Evolutionary conservation across 1,140 invertebrate species (phyloP), one percentile per base, ranked within the genome.

Genomic region (Tribolium madens): DNA sequence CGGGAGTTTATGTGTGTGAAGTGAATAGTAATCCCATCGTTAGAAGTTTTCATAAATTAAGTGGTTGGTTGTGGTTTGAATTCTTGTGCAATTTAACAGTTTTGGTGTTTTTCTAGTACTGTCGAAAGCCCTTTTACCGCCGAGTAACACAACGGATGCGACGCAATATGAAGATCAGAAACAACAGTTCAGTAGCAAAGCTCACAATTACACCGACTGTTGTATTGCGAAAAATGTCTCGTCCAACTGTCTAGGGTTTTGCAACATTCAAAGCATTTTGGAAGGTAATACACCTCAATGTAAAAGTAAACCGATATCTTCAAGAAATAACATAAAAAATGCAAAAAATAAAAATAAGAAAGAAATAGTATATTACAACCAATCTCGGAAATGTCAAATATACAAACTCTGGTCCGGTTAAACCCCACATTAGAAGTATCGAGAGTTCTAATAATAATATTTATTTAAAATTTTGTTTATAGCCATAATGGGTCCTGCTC

Each of bases 1-100:
- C 92, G 3, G 94, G 94, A 1, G 87, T 93, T 4, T 96, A 96
- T 82, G 90, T 92, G 77, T 96, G 94, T 80, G 93, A 95, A 85
- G 90, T 95, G 0, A 95, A 95, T 87, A 93, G 91, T n/a, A 91
- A 91, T 77, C 94, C 94, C 0, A 89, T 91, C 1, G 87, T 94
- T 10, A 87, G 91, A 52, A 93, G 93, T 76, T 94, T 93, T 82
- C 92, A 94, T 83, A 91, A 91, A 83, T 85, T 96, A 6, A 91
- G 89, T 81, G 93, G 92, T 93, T 85, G 88, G 87, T 86, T 50
- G 9, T 42, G 7, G 18, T 12, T 50, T 52, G n/a, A 18, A n/a
- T 10, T 6, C 13, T 31, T 73, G n/a, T 53, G 1, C 2, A 7
- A 10, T 53, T 21, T 48, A 17, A 5, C 33, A 21, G 10, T 50